Conservation (phyloP, 2,113 vertebrate genomes). For the Planiliza haematocheilus region DNA sequence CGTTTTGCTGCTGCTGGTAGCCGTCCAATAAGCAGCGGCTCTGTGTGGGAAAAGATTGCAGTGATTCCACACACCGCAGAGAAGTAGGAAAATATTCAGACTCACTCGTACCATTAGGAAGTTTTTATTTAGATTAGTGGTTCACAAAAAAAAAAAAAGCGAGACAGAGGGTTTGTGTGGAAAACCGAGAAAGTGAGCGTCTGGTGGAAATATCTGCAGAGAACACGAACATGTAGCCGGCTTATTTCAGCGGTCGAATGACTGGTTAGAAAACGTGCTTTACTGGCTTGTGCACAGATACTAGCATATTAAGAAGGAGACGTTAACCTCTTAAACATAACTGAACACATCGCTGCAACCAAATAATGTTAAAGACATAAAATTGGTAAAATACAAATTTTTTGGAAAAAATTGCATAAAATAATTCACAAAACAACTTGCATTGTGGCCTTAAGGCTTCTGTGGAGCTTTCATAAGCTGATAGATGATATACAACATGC, state of each 20-base stretch:
- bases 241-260: conserved; percentile 24
- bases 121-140: conserved; percentile 27
- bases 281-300: conserved; percentile 9
- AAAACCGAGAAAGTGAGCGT: conserved; percentile 3
- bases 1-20: conserved; percentile 4
- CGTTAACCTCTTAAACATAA: not conserved
- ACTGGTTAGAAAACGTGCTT: conserved; percentile 47
- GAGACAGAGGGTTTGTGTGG: conserved; percentile 15
- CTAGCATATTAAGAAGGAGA: not conserved
- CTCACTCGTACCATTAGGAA: not conserved
- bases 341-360: not conserved
- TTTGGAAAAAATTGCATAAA: no score
- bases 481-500: no score
- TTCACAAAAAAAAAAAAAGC: not conserved
- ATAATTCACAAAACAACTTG: no score
- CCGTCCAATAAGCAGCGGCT: not conserved
- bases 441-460: no score
- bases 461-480: no score
- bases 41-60: not conserved
- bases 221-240: conserved; percentile 13
- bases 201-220: conserved; percentile 51
- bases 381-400: no score
- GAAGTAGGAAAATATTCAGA: not conserved
- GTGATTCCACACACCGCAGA: not conserved
- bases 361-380: not conserved